Conservation (phyloP, 2,888 invertebrate species). For the Yponomeuta plumbellus region DNA sequence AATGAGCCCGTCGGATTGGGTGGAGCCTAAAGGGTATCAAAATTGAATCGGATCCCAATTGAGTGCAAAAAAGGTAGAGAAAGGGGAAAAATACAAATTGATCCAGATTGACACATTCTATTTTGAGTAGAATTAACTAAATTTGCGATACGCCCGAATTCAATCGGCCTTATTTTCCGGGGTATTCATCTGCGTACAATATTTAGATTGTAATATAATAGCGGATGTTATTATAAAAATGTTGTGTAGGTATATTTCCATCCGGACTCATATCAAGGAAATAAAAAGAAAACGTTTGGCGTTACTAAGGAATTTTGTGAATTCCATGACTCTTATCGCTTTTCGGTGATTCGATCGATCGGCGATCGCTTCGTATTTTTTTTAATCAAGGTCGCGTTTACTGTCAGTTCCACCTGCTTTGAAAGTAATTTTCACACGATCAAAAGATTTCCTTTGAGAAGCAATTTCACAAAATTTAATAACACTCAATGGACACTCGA, state of each 20-base stretch:
- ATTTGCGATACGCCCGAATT: background rate
- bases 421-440: background rate
- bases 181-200: background rate
- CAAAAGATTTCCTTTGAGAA: background rate
- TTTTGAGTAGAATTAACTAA: constrained; percentile 5
- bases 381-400: no score
- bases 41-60: constrained; percentile 3
- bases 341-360: no score
- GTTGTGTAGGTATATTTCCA: no score
- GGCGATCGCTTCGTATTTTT: no score
- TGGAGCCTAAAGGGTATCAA: constrained; percentile 2
- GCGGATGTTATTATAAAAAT: no score
- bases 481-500: background rate
- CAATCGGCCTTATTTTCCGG: background rate
- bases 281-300: no score
- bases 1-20: background rate
- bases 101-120: constrained; percentile 8
- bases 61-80: background rate
- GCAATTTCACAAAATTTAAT: background rate
- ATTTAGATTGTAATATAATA: background rate
- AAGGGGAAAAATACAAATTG: background rate
- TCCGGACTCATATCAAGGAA: no score
- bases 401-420: no score
- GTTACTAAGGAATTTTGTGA: no score
- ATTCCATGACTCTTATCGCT: no score